These are phyloP conservation scores for Drosophila monieri DNA, from an alignment of 2,888 invertebrate genomes.

Conservation along the genomic window DNA sequence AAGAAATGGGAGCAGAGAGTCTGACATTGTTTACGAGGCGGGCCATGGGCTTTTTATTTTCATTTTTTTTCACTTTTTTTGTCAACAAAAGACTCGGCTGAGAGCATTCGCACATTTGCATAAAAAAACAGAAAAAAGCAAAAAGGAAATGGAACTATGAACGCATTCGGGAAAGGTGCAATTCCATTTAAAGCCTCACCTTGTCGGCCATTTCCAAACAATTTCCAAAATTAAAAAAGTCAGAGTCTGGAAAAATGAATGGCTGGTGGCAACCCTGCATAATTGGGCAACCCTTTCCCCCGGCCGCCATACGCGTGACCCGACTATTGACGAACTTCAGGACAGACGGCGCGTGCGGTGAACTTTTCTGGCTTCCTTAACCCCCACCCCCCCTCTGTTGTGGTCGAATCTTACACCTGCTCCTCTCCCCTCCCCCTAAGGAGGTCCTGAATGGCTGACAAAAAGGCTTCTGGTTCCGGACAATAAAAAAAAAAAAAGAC, in stretches of 20 bases:
- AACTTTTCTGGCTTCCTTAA: conserved; percentile 48
- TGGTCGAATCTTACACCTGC: conserved; percentile 65
- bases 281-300: conserved; percentile 34
- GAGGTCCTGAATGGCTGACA: conserved; percentile 29
- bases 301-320: conserved; percentile 39
- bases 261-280: conserved; percentile 39
- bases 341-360: conserved; percentile 59
- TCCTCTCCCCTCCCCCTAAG: not conserved
- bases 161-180: conserved; percentile 22
- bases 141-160: not conserved
- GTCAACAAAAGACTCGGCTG: conserved; percentile 51
- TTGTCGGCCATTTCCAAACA: conserved; percentile 9
- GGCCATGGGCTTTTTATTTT: conserved; percentile 17
- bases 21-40: conserved; percentile 61
- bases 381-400: conserved; percentile 10
- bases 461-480: conserved; percentile 27
- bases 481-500: conserved; percentile 2
- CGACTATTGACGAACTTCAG: conserved; percentile 62
- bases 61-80: conserved; percentile 24
- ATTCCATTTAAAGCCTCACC: conserved; percentile 44
- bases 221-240: conserved; percentile 69
- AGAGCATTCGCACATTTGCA: conserved; percentile 43
- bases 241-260: conserved; percentile 47
- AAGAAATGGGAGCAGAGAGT: conserved; percentile 26
- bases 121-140: not conserved